Evolutionary conservation across 2,113 vertebrate genomes (phyloP), one percentile per base, ranked within the genome.

Genomic region (Clarias gariepinus): DNA sequence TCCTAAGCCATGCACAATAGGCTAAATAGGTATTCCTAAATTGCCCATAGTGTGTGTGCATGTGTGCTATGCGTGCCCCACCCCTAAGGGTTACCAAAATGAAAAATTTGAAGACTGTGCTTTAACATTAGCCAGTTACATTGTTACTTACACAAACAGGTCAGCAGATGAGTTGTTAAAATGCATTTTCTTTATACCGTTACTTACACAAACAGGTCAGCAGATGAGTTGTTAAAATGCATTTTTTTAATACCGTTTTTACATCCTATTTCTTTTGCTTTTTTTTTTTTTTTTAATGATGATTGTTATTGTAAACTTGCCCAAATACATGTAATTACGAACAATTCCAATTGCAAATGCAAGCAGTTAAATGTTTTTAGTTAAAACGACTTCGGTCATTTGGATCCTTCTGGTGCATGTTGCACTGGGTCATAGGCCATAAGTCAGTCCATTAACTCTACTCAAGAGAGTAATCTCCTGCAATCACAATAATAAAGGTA

Each of bases 401-500:
- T 55, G 83, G 19, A 55, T 25, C 12, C 79, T 60, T 68, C 74
- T 78, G 84, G 57, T 63, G 76, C 69, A 53, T 77, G 69, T 64
- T 83, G 71, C 28, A 13, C 80, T n/a, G 25, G 86, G 66, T 63
- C 60, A 41, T 55, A 73, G 69, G 41, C 69, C 33, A 60, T 28
- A 61, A 79, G 83, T 55, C 69, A 82, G 60, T 71, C 76, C 13
- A 36, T 79, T 87, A 77, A 80, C 83, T 63, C 73, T 79, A 64
- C 86, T 83, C 79, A 82, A 58, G 41, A 76, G 64, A 82, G 64
- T 41, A 81, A 77, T 82, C 36, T 33, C 18, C 28, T 85, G 76
- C 78, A 84, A 84, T 82, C 57, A 87, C 76, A 74, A 53, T 68
- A 85, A 85, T 77, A 82, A 61, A 86, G 69, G 71, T 28, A 73